Evolutionary conservation across 2,888 invertebrate species (phyloP).

Genomic region (Hirudinaria manillensis): DNA sequence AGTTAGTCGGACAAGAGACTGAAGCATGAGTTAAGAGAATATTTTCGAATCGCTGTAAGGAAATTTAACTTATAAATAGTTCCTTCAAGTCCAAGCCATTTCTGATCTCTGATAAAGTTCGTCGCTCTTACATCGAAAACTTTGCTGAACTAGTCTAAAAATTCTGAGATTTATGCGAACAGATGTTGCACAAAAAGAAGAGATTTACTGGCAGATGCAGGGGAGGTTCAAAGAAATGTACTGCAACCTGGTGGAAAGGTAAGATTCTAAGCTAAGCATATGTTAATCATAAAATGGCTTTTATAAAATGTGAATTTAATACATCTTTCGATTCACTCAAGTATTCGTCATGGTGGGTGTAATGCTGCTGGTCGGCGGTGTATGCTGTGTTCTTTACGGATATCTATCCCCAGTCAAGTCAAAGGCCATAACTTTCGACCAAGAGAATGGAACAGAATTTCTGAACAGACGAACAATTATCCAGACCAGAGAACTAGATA

Average conservation of each 20-base stretch:
- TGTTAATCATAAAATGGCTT: not conserved
- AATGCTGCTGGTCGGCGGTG: conserved; percentile 55
- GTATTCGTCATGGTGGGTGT: conserved; percentile 55
- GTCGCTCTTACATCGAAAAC: too few relatives aligned
- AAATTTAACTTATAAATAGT: too few relatives aligned
- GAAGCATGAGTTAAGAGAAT: too few relatives aligned
- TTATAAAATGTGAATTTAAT: not conserved
- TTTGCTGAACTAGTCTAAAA: too few relatives aligned
- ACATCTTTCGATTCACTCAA: not conserved
- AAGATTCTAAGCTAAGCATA: not conserved
- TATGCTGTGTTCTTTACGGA: conserved; percentile 56
- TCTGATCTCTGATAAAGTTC: too few relatives aligned
- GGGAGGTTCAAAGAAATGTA: conserved; percentile 45
- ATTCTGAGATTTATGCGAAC: not conserved
- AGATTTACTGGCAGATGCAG: conserved; percentile 3
- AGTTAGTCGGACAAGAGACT: too few relatives aligned
- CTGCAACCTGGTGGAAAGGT: conserved; percentile 41
- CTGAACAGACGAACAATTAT: conserved; percentile 53
- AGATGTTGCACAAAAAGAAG: not conserved
- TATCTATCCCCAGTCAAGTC: conserved; percentile 55
- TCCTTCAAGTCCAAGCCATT: too few relatives aligned
- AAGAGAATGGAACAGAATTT: conserved; percentile 41
- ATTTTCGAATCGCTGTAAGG: too few relatives aligned
- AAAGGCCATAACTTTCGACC: conserved; percentile 50
- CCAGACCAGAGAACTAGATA: conserved; percentile 56